phyloP scores from a whole-genome alignment of 2,797 vertebrate genomes.

The Strix occidentalis region DNA sequence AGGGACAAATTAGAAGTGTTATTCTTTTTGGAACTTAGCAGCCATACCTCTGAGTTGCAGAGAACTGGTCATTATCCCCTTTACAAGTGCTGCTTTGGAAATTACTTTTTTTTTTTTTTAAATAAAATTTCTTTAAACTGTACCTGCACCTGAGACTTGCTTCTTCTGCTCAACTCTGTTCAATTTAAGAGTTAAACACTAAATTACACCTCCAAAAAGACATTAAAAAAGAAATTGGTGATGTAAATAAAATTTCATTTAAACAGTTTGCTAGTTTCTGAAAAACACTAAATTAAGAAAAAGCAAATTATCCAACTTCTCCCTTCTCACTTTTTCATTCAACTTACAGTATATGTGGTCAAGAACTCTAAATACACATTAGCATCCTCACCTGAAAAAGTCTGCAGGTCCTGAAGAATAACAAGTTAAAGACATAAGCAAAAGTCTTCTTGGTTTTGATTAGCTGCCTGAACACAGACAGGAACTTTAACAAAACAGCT shows the following conservation, averaged over 20 bases:
- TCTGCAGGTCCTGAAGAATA: not conserved
- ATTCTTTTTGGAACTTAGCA: not conserved
- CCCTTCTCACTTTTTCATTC: not conserved
- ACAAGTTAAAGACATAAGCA: not conserved
- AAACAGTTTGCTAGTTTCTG: not conserved
- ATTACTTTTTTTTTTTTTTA: not conserved
- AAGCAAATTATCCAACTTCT: not conserved
- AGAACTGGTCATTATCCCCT: not conserved
- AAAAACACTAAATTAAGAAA: not conserved
- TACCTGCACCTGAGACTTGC: not conserved
- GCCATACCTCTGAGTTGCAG: not conserved
- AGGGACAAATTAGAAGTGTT: not conserved
- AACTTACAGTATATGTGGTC: not conserved
- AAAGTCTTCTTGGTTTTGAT: not conserved
- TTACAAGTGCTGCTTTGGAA: not conserved
- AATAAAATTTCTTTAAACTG: not conserved
- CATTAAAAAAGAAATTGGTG: not conserved
- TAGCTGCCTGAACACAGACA: not conserved
- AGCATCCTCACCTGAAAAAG: not conserved
- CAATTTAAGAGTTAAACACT: not conserved
- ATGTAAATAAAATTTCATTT: not conserved
- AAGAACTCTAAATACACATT: not conserved
- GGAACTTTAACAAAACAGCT: not conserved
- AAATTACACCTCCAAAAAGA: not conserved
- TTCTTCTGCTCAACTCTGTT: not conserved